phyloP scores from a whole-genome alignment of 2,113 vertebrate genomes.

The Phaethon lepturus region DNA sequence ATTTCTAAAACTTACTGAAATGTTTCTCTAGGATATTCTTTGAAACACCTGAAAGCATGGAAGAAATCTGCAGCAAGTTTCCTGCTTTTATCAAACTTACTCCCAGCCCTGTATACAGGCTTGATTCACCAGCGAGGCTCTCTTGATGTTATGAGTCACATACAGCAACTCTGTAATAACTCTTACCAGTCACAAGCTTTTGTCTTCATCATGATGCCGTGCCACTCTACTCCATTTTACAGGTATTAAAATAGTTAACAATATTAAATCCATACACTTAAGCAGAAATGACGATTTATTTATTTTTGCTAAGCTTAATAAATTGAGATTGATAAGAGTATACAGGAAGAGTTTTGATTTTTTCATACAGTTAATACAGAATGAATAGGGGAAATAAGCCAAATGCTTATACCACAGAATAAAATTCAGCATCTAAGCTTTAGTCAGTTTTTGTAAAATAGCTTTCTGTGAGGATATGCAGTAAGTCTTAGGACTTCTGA shows the following conservation, averaged over 20 bases:
- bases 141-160: constrained; percentile 89
- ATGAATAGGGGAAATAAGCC: background rate
- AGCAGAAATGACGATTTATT: background rate
- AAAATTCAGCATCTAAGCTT: background rate
- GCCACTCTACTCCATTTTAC: constrained; percentile 95
- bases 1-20: background rate
- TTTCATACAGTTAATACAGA: background rate
- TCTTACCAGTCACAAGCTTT: constrained; percentile 56
- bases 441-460: background rate
- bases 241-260: constrained; percentile 78
- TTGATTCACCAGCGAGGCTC: constrained; percentile 92
- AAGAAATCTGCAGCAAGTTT: constrained; percentile 75
- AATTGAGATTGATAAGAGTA: background rate
- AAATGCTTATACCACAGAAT: background rate
- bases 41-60: constrained; percentile 84
- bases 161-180: constrained; percentile 80
- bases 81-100: constrained; percentile 82
- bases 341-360: background rate
- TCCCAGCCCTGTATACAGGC: constrained; percentile 88
- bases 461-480: background rate
- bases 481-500: background rate
- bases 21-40: constrained; percentile 81
- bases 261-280: background rate
- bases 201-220: constrained; percentile 92
- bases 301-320: background rate